A percentile compares a stretch with the other conserved stretches of the same genome.
Evolutionary conservation across 2,888 invertebrate species (phyloP).

Genomic region (Leptinotarsa juncta): DNA sequence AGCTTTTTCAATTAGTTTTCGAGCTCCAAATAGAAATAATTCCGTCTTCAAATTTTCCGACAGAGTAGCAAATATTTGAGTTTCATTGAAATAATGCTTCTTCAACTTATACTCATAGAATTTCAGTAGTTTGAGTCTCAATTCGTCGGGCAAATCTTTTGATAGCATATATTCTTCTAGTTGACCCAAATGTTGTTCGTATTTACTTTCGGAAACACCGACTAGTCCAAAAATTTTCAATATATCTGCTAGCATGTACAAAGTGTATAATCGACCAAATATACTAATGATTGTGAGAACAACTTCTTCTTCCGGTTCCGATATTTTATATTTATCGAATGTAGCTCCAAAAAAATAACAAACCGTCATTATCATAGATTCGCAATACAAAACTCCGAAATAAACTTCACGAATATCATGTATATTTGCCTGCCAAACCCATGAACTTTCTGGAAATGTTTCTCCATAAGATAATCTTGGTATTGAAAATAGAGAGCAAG

Average conservation of each 20-base stretch:
- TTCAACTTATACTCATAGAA: conserved; percentile 70
- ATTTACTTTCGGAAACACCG: conserved; percentile 62
- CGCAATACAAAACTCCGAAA: conserved; percentile 31
- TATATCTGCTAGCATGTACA: conserved; percentile 49
- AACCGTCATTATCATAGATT: conserved; percentile 47
- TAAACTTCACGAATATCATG: not conserved
- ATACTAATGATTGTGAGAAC: conserved; percentile 47
- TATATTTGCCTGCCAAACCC: conserved; percentile 30
- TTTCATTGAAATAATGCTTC: conserved; percentile 68
- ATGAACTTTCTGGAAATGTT: conserved; percentile 31
- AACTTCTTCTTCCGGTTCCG: conserved; percentile 44
- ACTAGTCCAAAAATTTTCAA: conserved; percentile 54
- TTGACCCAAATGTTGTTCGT: conserved; percentile 67
- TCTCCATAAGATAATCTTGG: conserved; percentile 11
- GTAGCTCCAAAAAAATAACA: conserved; percentile 56
- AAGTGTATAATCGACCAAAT: conserved; percentile 53
- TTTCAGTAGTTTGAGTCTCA: conserved; percentile 65
- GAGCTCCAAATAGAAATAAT: conserved; percentile 66
- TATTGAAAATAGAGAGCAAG: conserved; percentile 6
- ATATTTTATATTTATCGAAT: conserved; percentile 42
- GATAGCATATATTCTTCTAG: conserved; percentile 68
- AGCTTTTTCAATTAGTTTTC: conserved; percentile 66
- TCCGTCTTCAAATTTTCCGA: conserved; percentile 63
- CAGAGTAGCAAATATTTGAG: conserved; percentile 56
- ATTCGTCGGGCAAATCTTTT: conserved; percentile 66